phyloP scores from a whole-genome alignment of 2,113 vertebrate species.

The Charadrius vociferus region DNA sequence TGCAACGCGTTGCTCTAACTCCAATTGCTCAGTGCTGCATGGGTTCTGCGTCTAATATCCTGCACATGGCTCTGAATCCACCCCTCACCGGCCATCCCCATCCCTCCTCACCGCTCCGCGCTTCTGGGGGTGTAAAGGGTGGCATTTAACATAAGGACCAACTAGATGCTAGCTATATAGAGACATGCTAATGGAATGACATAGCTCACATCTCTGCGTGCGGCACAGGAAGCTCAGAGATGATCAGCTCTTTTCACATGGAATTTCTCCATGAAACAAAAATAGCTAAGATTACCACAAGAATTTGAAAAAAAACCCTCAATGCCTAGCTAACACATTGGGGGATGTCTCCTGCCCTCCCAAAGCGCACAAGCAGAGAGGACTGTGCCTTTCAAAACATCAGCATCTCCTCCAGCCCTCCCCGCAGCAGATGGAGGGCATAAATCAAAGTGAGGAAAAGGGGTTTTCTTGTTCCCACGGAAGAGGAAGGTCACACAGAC shows the following conservation, averaged over 20 bases:
- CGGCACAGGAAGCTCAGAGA: neutral
- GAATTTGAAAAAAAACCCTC: neutral
- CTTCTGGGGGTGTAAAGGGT: neutral
- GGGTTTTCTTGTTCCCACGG: neutral
- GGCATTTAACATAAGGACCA: too few relatives aligned
- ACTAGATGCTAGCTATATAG: neutral
- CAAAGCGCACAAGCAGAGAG: neutral
- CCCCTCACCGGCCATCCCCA: neutral
- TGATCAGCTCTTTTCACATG: neutral
- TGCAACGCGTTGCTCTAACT: neutral
- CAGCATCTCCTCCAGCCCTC: neutral
- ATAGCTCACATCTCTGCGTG: neutral
- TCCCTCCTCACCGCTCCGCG: neutral
- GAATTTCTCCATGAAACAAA: neutral
- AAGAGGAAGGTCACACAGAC: neutral
- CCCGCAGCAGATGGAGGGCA: neutral
- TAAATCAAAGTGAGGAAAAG: neutral
- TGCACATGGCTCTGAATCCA: neutral
- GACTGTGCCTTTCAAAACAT: neutral
- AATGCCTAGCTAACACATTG: rapidly evolving
- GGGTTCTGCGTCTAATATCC: neutral
- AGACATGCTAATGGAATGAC: neutral
- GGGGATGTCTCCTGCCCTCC: neutral
- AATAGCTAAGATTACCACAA: neutral
- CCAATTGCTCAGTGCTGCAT: rapidly evolving